Percentiles rank a stretch among this genome's conserved stretches.
phyloP scores from a whole-genome alignment of 2,888 invertebrate species.

The Xestoiulus laeticollis region DNA sequence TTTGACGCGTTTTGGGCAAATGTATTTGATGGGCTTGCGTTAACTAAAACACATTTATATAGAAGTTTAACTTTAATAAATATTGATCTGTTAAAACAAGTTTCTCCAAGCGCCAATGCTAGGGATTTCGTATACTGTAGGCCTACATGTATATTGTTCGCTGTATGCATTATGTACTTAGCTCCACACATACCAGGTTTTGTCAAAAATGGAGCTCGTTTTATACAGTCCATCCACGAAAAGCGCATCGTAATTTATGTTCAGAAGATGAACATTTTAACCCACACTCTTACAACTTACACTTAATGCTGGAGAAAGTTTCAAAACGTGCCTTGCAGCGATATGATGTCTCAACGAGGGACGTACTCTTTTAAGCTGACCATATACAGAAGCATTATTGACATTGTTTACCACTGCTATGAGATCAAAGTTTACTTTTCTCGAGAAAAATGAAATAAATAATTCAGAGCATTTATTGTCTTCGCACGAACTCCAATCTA shows the following conservation, averaged over 20 bases:
- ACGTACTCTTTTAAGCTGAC: not conserved
- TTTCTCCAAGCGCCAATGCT: not conserved
- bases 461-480: too few species aligned
- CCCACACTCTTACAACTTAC: not conserved
- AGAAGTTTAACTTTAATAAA: not conserved
- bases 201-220: not conserved
- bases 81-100: not conserved
- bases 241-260: constrained; percentile 23
- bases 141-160: too few species aligned
- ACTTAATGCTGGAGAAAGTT: constrained; percentile 5
- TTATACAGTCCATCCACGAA: not conserved
- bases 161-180: not conserved
- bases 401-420: too few species aligned
- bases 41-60: not conserved
- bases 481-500: too few species aligned
- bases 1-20: not conserved
- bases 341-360: not conserved
- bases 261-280: not conserved
- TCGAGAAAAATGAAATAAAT: too few species aligned
- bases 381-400: not conserved
- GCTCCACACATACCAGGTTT: not conserved
- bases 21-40: not conserved
- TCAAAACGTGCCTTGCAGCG: not conserved
- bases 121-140: too few species aligned
- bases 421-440: too few species aligned